Evolutionary conservation across 2,113 vertebrate genomes (phyloP).

Genomic region (Petroica traversi): DNA sequence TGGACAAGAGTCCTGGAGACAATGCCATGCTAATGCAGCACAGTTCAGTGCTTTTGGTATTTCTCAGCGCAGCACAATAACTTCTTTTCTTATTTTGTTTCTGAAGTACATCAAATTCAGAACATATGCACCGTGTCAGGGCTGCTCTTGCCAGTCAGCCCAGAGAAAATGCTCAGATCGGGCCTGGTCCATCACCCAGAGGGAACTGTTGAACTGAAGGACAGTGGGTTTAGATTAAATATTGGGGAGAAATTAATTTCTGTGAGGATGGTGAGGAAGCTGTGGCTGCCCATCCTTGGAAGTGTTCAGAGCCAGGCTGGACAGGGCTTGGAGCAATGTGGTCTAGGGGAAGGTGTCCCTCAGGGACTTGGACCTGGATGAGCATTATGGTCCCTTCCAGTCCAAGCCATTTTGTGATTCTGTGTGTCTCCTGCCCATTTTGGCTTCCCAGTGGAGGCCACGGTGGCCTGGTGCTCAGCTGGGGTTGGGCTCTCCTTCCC

Average conservation of each 20-base stretch:
- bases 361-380: background rate
- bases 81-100: background rate
- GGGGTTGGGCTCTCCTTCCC: background rate
- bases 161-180: background rate
- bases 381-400: background rate
- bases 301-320: background rate
- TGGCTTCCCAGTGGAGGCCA: background rate
- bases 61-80: background rate
- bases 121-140: background rate
- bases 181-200: background rate
- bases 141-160: background rate
- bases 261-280: background rate
- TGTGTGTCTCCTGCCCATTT: background rate
- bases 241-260: background rate
- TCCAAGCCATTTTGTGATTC: background rate
- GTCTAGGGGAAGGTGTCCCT: background rate
- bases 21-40: background rate
- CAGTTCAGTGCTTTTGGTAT: background rate
- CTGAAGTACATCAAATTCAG: conserved; percentile 6
- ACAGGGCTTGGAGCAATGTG: background rate
- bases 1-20: background rate
- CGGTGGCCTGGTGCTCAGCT: background rate
- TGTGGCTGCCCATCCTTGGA: background rate
- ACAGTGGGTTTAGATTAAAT: background rate
- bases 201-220: background rate